These are phyloP conservation scores for Osmoderma eremita DNA, from an alignment of 2,888 invertebrate genomes.

Conservation along the genomic window DNA sequence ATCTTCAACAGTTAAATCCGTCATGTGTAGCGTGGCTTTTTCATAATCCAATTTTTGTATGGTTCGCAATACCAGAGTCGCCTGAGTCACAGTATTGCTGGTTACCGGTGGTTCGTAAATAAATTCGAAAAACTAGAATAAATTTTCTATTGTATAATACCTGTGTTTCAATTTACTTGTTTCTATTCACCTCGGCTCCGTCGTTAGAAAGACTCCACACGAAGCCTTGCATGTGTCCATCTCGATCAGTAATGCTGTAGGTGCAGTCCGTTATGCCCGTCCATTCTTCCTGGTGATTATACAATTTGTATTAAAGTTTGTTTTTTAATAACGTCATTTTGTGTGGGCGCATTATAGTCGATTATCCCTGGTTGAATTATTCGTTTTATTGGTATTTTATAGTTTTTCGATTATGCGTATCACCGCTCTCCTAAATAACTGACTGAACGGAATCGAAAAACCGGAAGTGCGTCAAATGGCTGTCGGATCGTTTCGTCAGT, in stretches of 20 bases:
- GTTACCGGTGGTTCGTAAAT: not conserved
- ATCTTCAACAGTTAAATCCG: conserved; percentile 24
- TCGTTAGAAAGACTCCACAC: not conserved
- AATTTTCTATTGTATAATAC: not conserved
- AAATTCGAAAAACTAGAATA: conserved; percentile 23
- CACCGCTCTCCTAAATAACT: too few relatives aligned
- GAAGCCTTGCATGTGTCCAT: conserved; percentile 15
- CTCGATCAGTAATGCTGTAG: conserved; percentile 37
- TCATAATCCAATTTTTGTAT: conserved; percentile 44
- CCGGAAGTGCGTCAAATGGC: too few relatives aligned
- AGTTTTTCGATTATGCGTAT: too few relatives aligned
- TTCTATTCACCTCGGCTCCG: not conserved
- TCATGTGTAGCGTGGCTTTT: conserved; percentile 39
- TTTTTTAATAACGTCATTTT: too few relatives aligned
- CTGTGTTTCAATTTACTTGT: not conserved
- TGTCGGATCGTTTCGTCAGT: too few relatives aligned
- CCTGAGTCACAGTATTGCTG: not conserved
- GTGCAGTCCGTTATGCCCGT: conserved; percentile 48
- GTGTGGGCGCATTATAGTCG: too few relatives aligned
- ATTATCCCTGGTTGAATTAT: too few relatives aligned
- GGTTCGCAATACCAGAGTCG: not conserved
- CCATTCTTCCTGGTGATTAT: conserved; percentile 50
- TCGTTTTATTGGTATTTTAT: too few relatives aligned
- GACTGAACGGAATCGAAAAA: too few relatives aligned
- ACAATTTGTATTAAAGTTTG: not conserved